Percentiles rank a stretch among this genome's conserved stretches.
These are phyloP conservation scores for Chalcosyrphus nemorum DNA, from an alignment of 2,888 invertebrate species.

Conservation along the genomic window DNA sequence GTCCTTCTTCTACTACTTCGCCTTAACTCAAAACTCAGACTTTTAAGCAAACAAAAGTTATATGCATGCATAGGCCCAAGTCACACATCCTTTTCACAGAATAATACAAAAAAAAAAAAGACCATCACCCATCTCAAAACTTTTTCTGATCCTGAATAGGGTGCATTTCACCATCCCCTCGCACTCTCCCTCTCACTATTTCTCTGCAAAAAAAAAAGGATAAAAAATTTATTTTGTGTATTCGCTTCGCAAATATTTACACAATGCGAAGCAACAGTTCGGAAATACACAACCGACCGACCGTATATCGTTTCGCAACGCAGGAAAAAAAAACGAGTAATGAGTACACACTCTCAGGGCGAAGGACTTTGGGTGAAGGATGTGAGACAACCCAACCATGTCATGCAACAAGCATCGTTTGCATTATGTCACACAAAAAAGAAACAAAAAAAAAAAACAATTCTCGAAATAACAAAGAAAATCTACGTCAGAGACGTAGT, in stretches of 20 bases:
- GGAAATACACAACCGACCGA: slow-evolving; percentile 51
- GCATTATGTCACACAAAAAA: slow-evolving; percentile 20
- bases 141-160: slow-evolving; percentile 27
- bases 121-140: slow-evolving; percentile 38
- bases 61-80: slow-evolving; percentile 63
- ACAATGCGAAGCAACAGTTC: slow-evolving; percentile 69
- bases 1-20: no score
- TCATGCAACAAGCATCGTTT: slow-evolving; percentile 66
- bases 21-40: slow-evolving; percentile 36
- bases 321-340: no score
- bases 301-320: slow-evolving; percentile 27
- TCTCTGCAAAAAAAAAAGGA: slow-evolving; percentile 31
- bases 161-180: slow-evolving; percentile 49
- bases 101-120: slow-evolving; percentile 30
- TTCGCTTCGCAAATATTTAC: slow-evolving; percentile 67
- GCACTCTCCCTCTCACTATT: not conserved
- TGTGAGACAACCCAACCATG: not conserved
- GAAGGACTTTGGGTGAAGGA: not conserved
- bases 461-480: slow-evolving; percentile 47
- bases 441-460: not conserved
- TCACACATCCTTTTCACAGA: slow-evolving; percentile 52
- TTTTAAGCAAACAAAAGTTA: slow-evolving; percentile 60
- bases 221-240: slow-evolving; percentile 49
- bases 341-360: slow-evolving; percentile 41
- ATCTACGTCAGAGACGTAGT: slow-evolving; percentile 9